phyloP scores from a whole-genome alignment of 2,113 vertebrate species.

The Elgaria multicarinata region DNA sequence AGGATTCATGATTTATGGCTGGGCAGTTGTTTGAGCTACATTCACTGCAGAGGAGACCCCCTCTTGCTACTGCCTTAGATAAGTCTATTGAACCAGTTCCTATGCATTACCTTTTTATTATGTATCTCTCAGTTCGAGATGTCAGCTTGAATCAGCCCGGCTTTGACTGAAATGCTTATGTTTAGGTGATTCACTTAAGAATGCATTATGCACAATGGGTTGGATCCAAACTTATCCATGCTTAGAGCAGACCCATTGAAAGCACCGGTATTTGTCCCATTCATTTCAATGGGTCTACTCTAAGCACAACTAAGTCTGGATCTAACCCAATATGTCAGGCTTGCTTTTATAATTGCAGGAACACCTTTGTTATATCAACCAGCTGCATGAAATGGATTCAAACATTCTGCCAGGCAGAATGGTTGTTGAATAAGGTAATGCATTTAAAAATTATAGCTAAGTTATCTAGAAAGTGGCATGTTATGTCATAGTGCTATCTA shows the following conservation, averaged over 20 bases:
- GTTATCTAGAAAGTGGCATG: slow-evolving; percentile 38
- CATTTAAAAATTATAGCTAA: slow-evolving; percentile 5
- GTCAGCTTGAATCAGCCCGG: neutral
- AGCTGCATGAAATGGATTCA: neutral
- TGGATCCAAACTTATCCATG: neutral
- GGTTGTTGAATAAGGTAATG: slow-evolving; percentile 3
- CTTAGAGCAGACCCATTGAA: no score
- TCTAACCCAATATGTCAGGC: neutral
- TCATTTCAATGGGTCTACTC: no score
- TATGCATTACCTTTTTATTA: neutral
- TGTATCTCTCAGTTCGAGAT: neutral
- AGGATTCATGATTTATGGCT: neutral
- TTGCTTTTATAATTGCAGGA: slow-evolving; percentile 4
- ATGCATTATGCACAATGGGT: neutral
- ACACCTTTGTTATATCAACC: neutral
- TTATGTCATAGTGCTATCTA: neutral
- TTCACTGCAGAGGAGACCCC: neutral
- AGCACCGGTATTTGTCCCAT: no score
- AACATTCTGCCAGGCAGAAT: slow-evolving; percentile 40
- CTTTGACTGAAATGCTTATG: neutral
- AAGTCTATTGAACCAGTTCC: neutral
- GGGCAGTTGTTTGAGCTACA: neutral
- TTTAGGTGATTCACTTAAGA: neutral
- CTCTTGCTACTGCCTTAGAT: neutral
- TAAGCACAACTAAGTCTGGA: no score